These are phyloP conservation scores for Archocentrus centrarchus DNA, from an alignment of 2,113 vertebrate genomes.

Conservation along the genomic window DNA sequence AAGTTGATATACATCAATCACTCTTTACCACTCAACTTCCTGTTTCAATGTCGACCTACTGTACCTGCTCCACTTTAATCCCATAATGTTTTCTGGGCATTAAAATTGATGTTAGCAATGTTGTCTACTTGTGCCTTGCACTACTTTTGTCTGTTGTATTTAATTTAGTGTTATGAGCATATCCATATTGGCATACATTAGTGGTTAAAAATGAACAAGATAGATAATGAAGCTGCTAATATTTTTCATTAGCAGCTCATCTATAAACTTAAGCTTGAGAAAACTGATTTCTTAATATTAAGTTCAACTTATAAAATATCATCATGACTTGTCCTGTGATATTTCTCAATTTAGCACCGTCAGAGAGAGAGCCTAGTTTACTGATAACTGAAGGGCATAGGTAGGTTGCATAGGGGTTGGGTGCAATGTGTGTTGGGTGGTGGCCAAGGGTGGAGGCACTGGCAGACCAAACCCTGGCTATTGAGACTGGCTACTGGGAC, in stretches of 20 bases:
- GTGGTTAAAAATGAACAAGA: background rate
- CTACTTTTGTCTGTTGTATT: background rate
- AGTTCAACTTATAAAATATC: background rate
- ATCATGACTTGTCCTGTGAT: background rate
- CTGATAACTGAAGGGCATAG: background rate
- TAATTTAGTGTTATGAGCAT: background rate
- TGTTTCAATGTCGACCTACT: background rate
- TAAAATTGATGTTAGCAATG: background rate
- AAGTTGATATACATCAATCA: too few relatives aligned
- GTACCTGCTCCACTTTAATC: background rate
- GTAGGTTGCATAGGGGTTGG: too few relatives aligned
- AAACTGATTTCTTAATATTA: background rate
- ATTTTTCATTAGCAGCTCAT: background rate
- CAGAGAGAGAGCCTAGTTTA: background rate
- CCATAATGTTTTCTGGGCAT: background rate
- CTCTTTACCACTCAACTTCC: too few relatives aligned
- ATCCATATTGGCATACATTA: background rate
- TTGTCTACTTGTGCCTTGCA: background rate
- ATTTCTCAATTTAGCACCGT: background rate
- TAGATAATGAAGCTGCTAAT: background rate
- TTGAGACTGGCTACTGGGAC: too few relatives aligned
- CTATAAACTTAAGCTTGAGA: background rate
- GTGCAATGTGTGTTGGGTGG: too few relatives aligned
- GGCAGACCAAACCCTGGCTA: too few relatives aligned
- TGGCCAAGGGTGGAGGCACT: too few relatives aligned